Base-by-base conservation (phyloP, 92 coral and sea anemone species). In the Siderastrea siderea region DNA sequence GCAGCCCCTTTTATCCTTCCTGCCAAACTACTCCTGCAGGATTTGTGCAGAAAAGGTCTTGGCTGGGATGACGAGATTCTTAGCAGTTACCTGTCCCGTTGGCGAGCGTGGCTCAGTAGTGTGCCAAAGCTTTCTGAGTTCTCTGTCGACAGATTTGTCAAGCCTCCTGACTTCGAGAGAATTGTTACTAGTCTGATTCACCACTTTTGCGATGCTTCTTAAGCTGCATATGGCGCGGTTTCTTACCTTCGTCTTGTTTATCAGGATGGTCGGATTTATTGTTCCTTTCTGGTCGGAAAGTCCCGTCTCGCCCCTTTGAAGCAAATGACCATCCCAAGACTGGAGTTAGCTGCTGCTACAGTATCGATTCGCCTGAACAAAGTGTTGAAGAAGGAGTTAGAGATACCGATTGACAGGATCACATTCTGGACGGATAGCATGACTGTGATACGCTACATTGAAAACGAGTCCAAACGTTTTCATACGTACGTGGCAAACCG, bases 21-120 rank as follows among this genome's bases (percentile, higher is more conserved):
- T n/a, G 90, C 84, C 45, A 86, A 86, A 76, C 47, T 86, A 7
- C 81, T 86, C 44, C 52, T 86, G 15, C 90, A 86, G 54, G 90
- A 68, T 47, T 59, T 85, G 71, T 74, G 74, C 57, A 74, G 87
- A 38, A 46, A 52, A 52, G 71, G 71, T n/a, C 63, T 71, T 45
- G 70, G 79, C 49, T 85, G 89, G 89, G 89, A 85, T 66, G 89
- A 85, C 59, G 70, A n/a, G n/a, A 86, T 86, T 69, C 79, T 83
- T 17, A 79, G 61, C 59, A 69, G 60, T 11, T 74, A 43, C 81
- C 47, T 64, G 43, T 74, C 88, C 46, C 74, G 72, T 11, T 85
- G 89, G 89, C 75, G 53, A 50, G 76, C 46, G 71, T 85, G 83
- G 89, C 16, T 85, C 6, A 19, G 65, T 3, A 68, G 71, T 10